Percentiles rank a stretch among this genome's conserved stretches.
These are phyloP conservation scores for Aurelia aurita complex sp. Pacific DNA, from an alignment of 30 jellyfish, hydroid and myxozoan genomes.

Conservation along the genomic window DNA sequence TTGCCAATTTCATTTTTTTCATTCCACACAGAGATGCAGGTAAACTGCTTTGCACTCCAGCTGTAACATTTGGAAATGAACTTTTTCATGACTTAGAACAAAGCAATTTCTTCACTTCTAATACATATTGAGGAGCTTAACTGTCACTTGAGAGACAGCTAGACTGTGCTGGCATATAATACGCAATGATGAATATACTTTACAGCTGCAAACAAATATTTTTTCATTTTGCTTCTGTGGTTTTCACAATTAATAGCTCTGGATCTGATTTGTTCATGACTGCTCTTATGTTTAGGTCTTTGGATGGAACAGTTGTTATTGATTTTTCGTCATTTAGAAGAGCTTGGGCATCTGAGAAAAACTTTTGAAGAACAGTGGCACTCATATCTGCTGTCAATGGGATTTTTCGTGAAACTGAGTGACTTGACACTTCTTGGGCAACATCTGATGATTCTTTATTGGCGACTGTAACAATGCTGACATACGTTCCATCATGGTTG, in stretches of 20 bases:
- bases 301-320: no score
- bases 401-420: no score
- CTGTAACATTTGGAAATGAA: constrained; percentile 1
- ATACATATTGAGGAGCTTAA: background rate
- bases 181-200: background rate
- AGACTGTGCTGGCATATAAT: constrained; percentile 15
- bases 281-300: background rate
- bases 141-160: background rate
- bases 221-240: background rate
- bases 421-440: no score
- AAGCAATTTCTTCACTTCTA: background rate
- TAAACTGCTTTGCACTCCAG: background rate
- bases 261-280: background rate
- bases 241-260: background rate
- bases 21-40: background rate
- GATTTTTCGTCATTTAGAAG: no score
- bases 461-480: no score
- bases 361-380: no score
- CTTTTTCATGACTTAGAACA: background rate
- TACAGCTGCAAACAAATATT: background rate
- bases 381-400: no score
- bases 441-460: no score
- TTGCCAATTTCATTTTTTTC: constrained; percentile 4
- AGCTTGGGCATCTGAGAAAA: no score
- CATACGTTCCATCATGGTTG: no score